Conservation (phyloP, 2,797 vertebrate species). For the Malacoraja senta region DNA sequence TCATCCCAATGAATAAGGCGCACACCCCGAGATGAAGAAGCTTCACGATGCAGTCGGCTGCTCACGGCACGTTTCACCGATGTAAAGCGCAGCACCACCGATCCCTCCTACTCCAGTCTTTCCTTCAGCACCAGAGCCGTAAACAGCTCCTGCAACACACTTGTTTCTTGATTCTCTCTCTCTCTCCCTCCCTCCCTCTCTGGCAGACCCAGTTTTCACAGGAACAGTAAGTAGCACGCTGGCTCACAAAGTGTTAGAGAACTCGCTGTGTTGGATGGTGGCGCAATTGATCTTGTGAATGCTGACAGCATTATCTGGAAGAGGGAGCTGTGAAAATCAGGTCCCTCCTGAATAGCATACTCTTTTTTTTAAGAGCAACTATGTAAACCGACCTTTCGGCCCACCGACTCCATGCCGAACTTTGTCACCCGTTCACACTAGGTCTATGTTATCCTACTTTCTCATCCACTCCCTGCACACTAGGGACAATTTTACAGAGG, state of each 20-base stretch:
- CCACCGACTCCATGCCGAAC: no score
- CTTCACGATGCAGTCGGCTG: neutral
- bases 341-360: constrained; percentile 7
- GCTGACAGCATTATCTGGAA: neutral
- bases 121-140: constrained; percentile 5
- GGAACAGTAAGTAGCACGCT: constrained; percentile 26
- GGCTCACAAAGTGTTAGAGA: constrained; percentile 16
- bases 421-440: no score
- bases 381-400: no score
- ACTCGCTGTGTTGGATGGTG: constrained; percentile 7
- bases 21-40: constrained; percentile 20
- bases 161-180: neutral
- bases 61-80: constrained; percentile 10
- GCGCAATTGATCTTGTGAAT: constrained; percentile 25
- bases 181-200: neutral
- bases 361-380: neutral
- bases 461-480: no score
- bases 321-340: neutral
- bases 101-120: neutral
- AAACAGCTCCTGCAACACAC: neutral
- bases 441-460: no score
- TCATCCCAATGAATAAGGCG: constrained; percentile 11
- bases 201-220: constrained; percentile 28
- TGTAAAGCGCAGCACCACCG: neutral
- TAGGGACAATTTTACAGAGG: no score